Base-by-base conservation (phyloP, 2,797 vertebrate species). In the Scomberomorus guttatus region DNA sequence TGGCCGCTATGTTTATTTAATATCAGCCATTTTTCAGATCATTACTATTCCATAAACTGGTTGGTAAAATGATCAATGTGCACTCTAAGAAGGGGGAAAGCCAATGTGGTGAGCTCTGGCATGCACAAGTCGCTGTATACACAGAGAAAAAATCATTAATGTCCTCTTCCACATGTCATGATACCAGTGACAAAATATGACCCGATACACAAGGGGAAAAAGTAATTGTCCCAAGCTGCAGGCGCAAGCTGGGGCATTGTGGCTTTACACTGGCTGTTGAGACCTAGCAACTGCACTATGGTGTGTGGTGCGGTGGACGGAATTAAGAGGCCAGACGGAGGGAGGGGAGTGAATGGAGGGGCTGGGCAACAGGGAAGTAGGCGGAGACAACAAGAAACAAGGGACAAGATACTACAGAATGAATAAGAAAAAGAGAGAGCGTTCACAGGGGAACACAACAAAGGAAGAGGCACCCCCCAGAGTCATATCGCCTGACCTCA, bases 401-500 rank as follows among this genome's bases (percentile, higher is more conserved):
- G 74, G 55, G 80, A 89, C 75, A 81, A 90, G 87, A 92, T 81
- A 88, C 75, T 62, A 76, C 29, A 74, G 78, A 78, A 64, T 72
- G 65, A 87, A 87, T 34, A 68, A 67, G 62, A 85, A 71, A 69
- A 73, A 76, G 59, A 73, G 59, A 75, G 60, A 70, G 72, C 25
- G 46, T 81, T 81, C 64, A 66, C 77, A 72, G 57, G 72, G 78
- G 72, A 71, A 72, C 12, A 57, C 75, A 90, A 90, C 86, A 90
- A 93, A 87, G 85, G 85, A 86, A 64, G 79, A 79, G 72, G 68
- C 82, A 75, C 81, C 83, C 39, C 86, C 77, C 69, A 58, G 84
- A 80, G 84, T 85, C 84, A 81, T 44, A 87, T 72, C 69, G 86
- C 66, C 83, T 90, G 86, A 92, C 91, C 90, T 87, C 86, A 77